A percentile compares a stretch with the other conserved stretches of the same genome.
Conservation (phyloP, 2,888 invertebrate genomes). For the Drosophila emarginata region DNA sequence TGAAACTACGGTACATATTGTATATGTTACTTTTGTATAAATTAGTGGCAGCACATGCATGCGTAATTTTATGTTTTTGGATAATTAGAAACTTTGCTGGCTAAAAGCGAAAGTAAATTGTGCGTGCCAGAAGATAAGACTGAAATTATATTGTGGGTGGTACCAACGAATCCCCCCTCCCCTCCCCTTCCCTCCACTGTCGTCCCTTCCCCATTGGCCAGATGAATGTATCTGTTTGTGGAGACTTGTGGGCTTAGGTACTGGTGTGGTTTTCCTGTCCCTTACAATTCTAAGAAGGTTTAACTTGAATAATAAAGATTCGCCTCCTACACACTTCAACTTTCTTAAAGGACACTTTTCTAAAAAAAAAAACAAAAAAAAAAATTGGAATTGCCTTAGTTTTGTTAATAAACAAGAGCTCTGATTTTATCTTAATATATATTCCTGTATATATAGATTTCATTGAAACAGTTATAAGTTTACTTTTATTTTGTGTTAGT, state of each 20-base stretch:
- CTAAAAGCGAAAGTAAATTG: constrained; percentile 43
- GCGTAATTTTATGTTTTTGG: constrained; percentile 41
- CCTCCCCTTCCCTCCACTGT: no score
- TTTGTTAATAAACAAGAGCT: neutral
- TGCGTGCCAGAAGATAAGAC: constrained; percentile 49
- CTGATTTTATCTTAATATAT: neutral
- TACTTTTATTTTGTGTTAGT: no score
- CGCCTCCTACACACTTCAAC: neutral
- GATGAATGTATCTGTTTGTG: neutral
- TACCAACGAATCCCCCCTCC: no score
- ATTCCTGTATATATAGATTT: neutral
- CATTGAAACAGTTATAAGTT: no score
- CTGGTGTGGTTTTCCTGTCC: neutral
- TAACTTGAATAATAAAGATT: neutral
- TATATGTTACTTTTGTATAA: constrained; percentile 12
- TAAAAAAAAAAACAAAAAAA: neutral
- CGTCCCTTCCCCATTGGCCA: no score
- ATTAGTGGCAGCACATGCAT: constrained; percentile 37
- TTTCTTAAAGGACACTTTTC: neutral
- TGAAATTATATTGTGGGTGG: constrained; percentile 5
- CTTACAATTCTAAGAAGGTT: neutral
- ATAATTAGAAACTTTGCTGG: constrained; percentile 48
- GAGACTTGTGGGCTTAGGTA: neutral
- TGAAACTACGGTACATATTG: constrained; percentile 68
- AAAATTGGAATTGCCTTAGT: no score